A percentile compares a stretch with the other conserved stretches of the same genome.
phyloP scores from a whole-genome alignment of 2,888 invertebrate genomes.

The Theodoxus fluviatilis region DNA sequence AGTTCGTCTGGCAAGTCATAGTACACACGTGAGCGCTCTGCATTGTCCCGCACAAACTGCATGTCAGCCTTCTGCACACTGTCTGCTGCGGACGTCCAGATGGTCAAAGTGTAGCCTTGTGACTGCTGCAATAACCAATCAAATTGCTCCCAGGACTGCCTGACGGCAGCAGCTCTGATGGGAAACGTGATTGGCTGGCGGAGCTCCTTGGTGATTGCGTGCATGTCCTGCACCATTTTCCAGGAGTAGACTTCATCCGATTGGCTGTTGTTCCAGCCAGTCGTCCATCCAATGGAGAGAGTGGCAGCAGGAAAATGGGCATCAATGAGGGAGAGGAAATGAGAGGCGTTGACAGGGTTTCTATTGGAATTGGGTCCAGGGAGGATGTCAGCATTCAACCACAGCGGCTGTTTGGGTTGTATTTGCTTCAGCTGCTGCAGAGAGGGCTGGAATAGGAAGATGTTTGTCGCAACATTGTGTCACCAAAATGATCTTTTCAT shows the following conservation, averaged over 20 bases:
- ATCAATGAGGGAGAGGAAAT: conserved; percentile 73
- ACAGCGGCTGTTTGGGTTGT: conserved; percentile 71
- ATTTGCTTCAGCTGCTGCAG: conserved; percentile 48
- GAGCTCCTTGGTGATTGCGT: conserved; percentile 62
- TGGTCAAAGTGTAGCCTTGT: conserved; percentile 75
- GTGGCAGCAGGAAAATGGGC: conserved; percentile 73
- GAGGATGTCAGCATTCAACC: conserved; percentile 88
- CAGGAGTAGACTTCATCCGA: conserved; percentile 52
- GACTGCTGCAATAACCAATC: conserved; percentile 70
- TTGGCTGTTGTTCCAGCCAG: conserved; percentile 72
- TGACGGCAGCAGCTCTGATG: conserved; percentile 76
- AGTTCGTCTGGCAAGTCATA: conserved; percentile 75
- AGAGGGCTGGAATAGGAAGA: no score
- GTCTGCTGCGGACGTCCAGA: conserved; percentile 78
- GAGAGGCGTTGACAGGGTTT: conserved; percentile 72
- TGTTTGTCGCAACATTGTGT: no score
- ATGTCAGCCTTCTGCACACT: conserved; percentile 74
- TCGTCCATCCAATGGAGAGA: conserved; percentile 87
- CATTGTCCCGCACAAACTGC: conserved; percentile 73
- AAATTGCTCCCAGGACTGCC: conserved; percentile 73
- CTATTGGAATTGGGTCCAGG: conserved; percentile 74
- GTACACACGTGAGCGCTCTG: conserved; percentile 76
- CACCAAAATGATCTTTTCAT: no score
- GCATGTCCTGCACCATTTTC: conserved; percentile 71
- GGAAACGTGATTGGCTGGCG: conserved; percentile 82